phyloP scores from a whole-genome alignment of 2,888 invertebrate genomes.

The Lottia scabra region DNA sequence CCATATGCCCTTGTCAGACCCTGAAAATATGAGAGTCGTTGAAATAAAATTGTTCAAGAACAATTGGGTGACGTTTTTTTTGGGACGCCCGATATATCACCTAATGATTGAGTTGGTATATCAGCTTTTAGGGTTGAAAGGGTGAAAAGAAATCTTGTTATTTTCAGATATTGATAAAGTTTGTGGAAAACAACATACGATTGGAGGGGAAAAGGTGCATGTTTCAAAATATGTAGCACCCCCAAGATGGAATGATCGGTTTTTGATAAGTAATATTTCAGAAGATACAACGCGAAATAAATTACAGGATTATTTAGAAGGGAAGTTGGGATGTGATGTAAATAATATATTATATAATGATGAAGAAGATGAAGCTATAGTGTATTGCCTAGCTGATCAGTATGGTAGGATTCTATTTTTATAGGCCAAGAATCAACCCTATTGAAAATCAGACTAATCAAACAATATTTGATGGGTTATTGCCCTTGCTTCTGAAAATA shows the following conservation, averaged over 20 bases:
- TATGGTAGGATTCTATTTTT: not conserved
- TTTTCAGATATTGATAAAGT: not conserved
- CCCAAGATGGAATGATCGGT: not conserved
- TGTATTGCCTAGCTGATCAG: not conserved
- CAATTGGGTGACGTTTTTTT: no score
- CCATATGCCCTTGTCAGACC: no score
- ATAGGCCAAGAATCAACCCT: no score
- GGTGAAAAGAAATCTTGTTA: no score
- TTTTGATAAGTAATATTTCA: not conserved
- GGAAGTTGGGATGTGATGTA: not conserved
- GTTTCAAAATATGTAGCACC: not conserved
- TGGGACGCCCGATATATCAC: no score
- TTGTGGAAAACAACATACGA: not conserved
- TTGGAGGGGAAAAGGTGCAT: not conserved
- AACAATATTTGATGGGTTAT: no score
- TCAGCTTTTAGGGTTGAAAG: no score
- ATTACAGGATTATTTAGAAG: not conserved
- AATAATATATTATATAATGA: not conserved
- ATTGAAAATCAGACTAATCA: no score
- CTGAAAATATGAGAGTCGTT: no score
- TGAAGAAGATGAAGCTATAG: not conserved
- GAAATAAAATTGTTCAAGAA: no score
- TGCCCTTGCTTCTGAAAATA: no score
- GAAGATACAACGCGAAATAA: not conserved
- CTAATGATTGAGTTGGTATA: no score